Percentiles rank a stretch among this genome's conserved stretches.
These are phyloP conservation scores for Stercorarius parasiticus DNA, from an alignment of 2,113 vertebrate genomes.

Conservation along the genomic window DNA sequence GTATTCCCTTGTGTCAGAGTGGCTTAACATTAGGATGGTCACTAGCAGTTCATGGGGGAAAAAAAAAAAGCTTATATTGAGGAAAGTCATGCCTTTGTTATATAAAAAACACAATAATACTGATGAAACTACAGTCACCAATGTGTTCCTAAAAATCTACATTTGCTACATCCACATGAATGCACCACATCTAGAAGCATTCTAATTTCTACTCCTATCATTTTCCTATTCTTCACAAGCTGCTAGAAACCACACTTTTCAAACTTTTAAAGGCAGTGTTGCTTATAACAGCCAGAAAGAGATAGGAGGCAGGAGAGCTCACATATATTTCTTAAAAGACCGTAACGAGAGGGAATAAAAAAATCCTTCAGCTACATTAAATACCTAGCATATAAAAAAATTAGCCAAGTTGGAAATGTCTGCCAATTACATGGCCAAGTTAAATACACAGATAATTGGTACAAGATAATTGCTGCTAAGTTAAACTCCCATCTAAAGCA, in stretches of 20 bases:
- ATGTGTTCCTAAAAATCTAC: neutral
- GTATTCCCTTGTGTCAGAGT: neutral
- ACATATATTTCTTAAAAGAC: neutral
- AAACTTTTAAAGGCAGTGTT: neutral
- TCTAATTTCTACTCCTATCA: neutral
- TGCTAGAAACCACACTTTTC: neutral
- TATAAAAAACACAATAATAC: neutral
- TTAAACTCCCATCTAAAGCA: neutral
- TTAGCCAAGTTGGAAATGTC: neutral
- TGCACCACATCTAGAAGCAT: neutral
- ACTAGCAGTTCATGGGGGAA: neutral
- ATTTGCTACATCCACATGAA: neutral
- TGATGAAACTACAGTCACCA: neutral
- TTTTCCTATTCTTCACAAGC: neutral
- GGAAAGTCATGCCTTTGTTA: neutral
- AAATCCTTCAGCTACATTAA: neutral
- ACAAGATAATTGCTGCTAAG: constrained; percentile 10
- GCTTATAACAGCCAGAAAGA: neutral
- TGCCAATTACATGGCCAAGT: neutral
- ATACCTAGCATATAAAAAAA: neutral
- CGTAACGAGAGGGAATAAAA: neutral
- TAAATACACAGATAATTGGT: constrained; percentile 18
- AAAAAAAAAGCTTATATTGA: neutral
- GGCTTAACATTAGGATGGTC: neutral
- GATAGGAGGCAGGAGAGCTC: neutral